Percentiles rank a stretch among this genome's conserved stretches.
These are phyloP conservation scores for Orius insidiosus DNA, from an alignment of 1,140 invertebrate genomes.

Conservation along the genomic window DNA sequence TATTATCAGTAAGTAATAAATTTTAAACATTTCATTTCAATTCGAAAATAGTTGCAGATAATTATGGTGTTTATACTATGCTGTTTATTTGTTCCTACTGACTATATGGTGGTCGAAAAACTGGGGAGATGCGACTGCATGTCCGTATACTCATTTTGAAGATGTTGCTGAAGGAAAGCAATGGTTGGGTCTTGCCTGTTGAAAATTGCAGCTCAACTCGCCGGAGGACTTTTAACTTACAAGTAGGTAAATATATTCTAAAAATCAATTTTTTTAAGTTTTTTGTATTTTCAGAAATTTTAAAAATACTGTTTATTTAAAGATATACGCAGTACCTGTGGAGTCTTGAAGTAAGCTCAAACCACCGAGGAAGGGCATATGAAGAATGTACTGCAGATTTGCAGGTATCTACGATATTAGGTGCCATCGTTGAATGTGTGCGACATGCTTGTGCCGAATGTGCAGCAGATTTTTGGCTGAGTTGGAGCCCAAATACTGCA, in stretches of 20 bases:
- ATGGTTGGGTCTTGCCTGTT: conserved; percentile 38
- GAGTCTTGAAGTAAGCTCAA: conserved; percentile 55
- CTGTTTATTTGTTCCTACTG: conserved; percentile 51
- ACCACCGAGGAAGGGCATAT: conserved; percentile 51
- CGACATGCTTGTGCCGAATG: conserved; percentile 56
- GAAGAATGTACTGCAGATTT: conserved; percentile 63
- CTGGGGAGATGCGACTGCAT: conserved; percentile 64
- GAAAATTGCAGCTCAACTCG: conserved; percentile 49
- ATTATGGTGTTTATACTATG: conserved; percentile 65
- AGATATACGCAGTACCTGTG: conserved; percentile 61
- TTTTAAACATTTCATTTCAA: not conserved
- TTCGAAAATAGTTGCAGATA: conserved; percentile 54
- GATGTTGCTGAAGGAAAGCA: conserved; percentile 48
- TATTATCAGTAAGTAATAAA: conserved; percentile 45
- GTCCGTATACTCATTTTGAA: conserved; percentile 65
- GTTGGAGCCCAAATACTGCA: conserved; percentile 41
- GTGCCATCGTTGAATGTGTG: conserved; percentile 56
- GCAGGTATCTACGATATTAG: conserved; percentile 46
- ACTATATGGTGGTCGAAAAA: conserved; percentile 63
- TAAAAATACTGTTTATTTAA: no score
- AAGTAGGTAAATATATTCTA: conserved; percentile 22
- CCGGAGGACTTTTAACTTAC: conserved; percentile 54
- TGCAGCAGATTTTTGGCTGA: conserved; percentile 47
- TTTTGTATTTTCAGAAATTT: not conserved
- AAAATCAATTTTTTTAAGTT: conserved; percentile 4